Percentiles rank a stretch among this genome's conserved stretches.
phyloP scores from a whole-genome alignment of 2,888 invertebrate species.

The Leptothorax acervorum region DNA sequence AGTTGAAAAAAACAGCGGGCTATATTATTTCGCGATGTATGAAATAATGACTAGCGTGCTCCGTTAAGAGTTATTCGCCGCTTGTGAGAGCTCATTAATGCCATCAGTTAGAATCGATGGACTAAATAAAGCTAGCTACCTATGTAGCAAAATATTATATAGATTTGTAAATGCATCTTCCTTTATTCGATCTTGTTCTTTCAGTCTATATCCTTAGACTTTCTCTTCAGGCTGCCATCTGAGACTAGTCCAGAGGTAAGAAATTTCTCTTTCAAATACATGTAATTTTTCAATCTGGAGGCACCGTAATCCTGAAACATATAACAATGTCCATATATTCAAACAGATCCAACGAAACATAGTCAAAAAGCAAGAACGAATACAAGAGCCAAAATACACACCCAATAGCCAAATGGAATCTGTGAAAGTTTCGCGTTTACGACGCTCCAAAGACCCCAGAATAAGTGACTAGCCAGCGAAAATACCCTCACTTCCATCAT shows the following conservation, averaged over 20 bases:
- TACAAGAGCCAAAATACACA: conserved; percentile 85
- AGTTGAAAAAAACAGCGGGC: neutral
- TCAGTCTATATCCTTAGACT: conserved; percentile 72
- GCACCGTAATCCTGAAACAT: conserved; percentile 89
- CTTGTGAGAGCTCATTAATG: neutral
- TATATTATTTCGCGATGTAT: conserved; percentile 19
- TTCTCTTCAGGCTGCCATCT: conserved; percentile 75
- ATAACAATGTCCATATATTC: neutral
- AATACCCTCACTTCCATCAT: conserved; percentile 94
- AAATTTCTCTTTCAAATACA: conserved; percentile 88
- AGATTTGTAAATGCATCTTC: conserved; percentile 32
- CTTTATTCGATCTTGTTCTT: conserved; percentile 12
- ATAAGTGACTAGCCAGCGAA: conserved; percentile 94
- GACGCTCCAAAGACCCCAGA: conserved; percentile 97
- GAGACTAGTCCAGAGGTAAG: conserved; percentile 72
- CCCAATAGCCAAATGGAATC: conserved; percentile 98
- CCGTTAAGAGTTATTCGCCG: neutral
- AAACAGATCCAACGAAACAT: neutral
- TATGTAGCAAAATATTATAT: conserved; percentile 29
- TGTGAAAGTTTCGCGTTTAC: conserved; percentile 95
- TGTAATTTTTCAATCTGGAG: conserved; percentile 88
- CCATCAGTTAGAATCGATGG: conserved; percentile 28
- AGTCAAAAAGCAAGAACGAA: neutral
- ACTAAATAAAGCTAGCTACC: conserved; percentile 37
- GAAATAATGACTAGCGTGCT: neutral